Evolutionary conservation across 1,140 invertebrate genomes (phyloP).

Genomic region (Orussus abietinus): DNA sequence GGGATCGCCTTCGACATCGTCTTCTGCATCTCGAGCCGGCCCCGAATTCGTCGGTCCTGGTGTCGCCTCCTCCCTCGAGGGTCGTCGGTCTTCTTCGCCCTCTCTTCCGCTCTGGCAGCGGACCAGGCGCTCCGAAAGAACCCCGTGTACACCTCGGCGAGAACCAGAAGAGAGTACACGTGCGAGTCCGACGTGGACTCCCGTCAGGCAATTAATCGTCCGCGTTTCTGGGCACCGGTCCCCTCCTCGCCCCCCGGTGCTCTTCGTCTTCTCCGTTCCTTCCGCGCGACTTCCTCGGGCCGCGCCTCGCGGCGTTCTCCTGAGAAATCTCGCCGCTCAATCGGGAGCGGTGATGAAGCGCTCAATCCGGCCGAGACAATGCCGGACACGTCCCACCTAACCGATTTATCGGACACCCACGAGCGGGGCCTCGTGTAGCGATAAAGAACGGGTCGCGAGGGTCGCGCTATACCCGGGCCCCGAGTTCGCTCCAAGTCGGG

Average conservation of each 20-base stretch:
- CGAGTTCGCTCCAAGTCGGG: too few relatives aligned
- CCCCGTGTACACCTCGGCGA: too few relatives aligned
- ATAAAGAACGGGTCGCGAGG: too few relatives aligned
- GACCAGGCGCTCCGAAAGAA: too few relatives aligned
- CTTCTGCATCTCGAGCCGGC: too few relatives aligned
- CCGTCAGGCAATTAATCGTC: conserved; percentile 15
- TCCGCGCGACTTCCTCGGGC: conserved; percentile 14
- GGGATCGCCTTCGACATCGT: too few relatives aligned
- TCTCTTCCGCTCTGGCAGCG: too few relatives aligned
- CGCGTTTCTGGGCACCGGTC: conserved; percentile 8
- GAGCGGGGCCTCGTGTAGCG: conserved; percentile 12
- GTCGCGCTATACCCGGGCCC: too few relatives aligned
- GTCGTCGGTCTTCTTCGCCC: too few relatives aligned
- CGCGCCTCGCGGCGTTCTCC: background rate
- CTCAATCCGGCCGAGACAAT: conserved; percentile 44
- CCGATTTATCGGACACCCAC: conserved; percentile 49
- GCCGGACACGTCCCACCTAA: conserved; percentile 36
- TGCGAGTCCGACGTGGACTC: conserved; percentile 14
- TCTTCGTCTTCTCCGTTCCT: conserved; percentile 26
- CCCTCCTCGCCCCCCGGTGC: background rate
- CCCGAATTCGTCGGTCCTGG: too few relatives aligned
- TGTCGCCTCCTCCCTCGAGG: too few relatives aligned
- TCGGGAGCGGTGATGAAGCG: conserved; percentile 39
- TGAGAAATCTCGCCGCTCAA: conserved; percentile 11
- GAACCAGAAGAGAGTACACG: conserved; percentile 13